A percentile compares a stretch with the other conserved stretches of the same genome.
Conservation (phyloP, 2,888 invertebrate genomes). For the Sarcophaga rosellei region DNA sequence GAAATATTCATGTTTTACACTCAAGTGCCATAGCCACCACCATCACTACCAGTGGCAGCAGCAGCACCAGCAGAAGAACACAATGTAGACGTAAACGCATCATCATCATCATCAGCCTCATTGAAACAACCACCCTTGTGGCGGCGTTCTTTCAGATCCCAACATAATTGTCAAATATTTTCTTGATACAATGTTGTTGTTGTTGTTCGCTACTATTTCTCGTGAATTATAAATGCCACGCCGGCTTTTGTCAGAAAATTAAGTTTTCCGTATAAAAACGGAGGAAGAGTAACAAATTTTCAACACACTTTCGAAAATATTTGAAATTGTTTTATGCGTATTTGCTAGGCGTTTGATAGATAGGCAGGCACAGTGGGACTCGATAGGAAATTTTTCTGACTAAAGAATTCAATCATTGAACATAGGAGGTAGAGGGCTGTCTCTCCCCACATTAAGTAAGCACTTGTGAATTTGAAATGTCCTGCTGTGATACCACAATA, state of each 20-base stretch:
- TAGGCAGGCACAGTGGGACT: neutral
- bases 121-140: slow-evolving; percentile 61
- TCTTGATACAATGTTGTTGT: slow-evolving; percentile 19
- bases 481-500: too few species aligned
- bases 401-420: too few species aligned
- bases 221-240: slow-evolving; percentile 11
- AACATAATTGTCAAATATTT: slow-evolving; percentile 64
- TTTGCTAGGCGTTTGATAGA: neutral
- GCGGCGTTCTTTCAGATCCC: slow-evolving; percentile 49
- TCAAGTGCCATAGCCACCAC: slow-evolving; percentile 30
- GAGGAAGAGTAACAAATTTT: neutral
- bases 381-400: neutral
- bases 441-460: too few species aligned
- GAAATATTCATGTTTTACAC: slow-evolving; percentile 38
- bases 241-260: slow-evolving; percentile 43
- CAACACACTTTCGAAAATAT: slow-evolving; percentile 20
- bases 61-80: neutral
- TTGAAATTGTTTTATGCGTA: slow-evolving; percentile 13
- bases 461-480: too few species aligned
- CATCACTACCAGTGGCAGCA: neutral
- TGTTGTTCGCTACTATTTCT: neutral
- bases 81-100: slow-evolving; percentile 4
- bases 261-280: slow-evolving; percentile 16
- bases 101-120: slow-evolving; percentile 20
- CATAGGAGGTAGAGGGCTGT: too few species aligned